Base-by-base conservation (phyloP, 2,888 invertebrate genomes). In the Agriopis aurantiaria region DNA sequence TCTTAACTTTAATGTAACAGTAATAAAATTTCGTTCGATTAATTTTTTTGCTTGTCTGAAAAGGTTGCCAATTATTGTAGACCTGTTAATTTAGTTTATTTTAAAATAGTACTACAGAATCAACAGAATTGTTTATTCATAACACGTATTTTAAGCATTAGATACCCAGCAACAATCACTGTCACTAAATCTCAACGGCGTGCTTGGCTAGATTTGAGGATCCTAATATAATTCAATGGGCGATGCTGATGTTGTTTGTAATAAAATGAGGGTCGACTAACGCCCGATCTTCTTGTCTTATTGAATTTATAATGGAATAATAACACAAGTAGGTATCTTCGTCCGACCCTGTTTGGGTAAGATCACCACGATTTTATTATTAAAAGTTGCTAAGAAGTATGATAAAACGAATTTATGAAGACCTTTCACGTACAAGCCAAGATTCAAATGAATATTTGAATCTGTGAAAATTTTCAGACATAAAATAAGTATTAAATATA, bases 301-400 rank as follows among this genome's bases (percentile, higher is more conserved):
- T 66, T 60, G 52, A 66, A 66, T 55, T 66, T 53, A 53, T 66
- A 66, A 59, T 66, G 45, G 59, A 53, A 66, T 65, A 57, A 64
- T 65, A 52, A 43, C 48, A 68, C 52, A 33, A 62, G 53, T 43
- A 62, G 53, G 53, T 48, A 59, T 59, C n/a, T 43, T 59, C 59
- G 53, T 60, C 60, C 66, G 46, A 46, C 53, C 53, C 60, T 51
- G 33, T 40, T 43, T 58, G 43, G 59, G 41, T 14, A 40, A 52
- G 17, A 43, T 61, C 46, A 46, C 33, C 53, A 51, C 43, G 49
- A 43, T 45, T 62, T 52, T 52, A 14, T 49, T 60, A 60, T 51
- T 40, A 46, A 51, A 60, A 40, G 49, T 45, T 60, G 49, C 60
- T 74, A 73, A 72, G 71, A 57, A 14, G 56, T 43, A 57, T 43